Evolutionary conservation across 2,888 invertebrate species (phyloP).

Genomic region (Tipula unca): DNA sequence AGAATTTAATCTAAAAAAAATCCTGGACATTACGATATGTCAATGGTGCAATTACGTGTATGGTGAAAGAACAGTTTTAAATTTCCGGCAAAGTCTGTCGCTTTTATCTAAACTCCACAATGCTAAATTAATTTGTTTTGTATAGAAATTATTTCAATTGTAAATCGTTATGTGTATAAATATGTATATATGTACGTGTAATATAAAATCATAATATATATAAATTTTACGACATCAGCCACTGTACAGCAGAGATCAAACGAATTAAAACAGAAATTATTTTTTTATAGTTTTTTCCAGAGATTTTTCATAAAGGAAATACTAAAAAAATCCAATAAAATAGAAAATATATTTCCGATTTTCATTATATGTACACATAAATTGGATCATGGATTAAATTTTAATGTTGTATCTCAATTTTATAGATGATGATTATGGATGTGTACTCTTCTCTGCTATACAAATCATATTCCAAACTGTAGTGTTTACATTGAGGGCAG

Average conservation of each 20-base stretch:
- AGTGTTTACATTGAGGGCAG: neutral
- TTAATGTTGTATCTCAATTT: neutral
- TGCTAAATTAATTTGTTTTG: no score
- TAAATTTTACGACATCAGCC: neutral
- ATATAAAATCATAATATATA: neutral
- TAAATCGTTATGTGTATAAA: no score
- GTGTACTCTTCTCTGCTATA: neutral
- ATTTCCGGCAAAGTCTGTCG: no score
- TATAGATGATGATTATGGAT: neutral
- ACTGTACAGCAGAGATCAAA: neutral
- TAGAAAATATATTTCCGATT: neutral
- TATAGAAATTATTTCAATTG: no score
- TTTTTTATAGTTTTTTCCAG: neutral
- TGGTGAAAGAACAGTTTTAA: no score
- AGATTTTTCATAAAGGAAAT: neutral
- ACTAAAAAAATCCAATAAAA: neutral
- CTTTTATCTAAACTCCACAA: no score
- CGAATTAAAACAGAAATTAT: neutral
- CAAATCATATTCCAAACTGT: neutral
- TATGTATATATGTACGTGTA: no score
- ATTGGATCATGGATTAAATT: neutral
- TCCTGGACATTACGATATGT: no score
- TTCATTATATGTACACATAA: neutral
- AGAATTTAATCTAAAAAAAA: no score
- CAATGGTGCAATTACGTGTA: no score